phyloP scores from a whole-genome alignment of 2,797 vertebrate genomes.

The Xiphorhynchus erythropygius region DNA sequence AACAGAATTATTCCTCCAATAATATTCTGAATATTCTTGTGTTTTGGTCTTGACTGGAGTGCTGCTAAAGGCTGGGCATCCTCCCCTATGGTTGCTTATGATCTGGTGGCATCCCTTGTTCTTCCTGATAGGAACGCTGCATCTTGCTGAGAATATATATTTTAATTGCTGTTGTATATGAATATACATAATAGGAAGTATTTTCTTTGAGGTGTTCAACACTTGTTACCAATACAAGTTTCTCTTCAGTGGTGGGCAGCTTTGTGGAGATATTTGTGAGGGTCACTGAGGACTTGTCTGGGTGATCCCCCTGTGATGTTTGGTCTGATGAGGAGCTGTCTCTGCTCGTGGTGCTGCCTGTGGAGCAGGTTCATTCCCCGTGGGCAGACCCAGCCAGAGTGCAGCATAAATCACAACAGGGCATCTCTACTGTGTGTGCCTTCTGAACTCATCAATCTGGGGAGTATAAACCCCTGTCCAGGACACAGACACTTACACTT shows the following conservation, averaged over 20 bases:
- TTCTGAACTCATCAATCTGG: not conserved
- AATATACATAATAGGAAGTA: not conserved
- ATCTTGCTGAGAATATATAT: not conserved
- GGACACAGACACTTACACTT: not conserved
- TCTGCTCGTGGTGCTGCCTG: not conserved
- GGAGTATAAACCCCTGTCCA: not conserved
- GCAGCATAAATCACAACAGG: not conserved
- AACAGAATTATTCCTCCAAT: not conserved
- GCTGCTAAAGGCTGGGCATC: not conserved
- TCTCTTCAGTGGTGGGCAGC: not conserved
- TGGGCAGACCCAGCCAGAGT: not conserved
- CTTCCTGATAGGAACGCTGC: conserved; percentile 2
- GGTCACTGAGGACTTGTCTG: not conserved
- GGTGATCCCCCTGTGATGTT: not conserved
- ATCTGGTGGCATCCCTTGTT: conserved; percentile 37
- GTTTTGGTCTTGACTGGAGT: not conserved
- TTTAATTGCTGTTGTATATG: not conserved
- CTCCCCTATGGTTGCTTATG: conserved; percentile 19
- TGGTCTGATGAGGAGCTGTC: not conserved
- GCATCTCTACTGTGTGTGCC: not conserved
- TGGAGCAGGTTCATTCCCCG: not conserved
- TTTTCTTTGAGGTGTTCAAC: conserved; percentile 34
- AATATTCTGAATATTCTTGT: not conserved
- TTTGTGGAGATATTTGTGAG: not conserved
- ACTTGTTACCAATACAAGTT: conserved; percentile 5